Base-by-base conservation (phyloP, 2,113 vertebrate species). In the Sisor rabdophorus region DNA sequence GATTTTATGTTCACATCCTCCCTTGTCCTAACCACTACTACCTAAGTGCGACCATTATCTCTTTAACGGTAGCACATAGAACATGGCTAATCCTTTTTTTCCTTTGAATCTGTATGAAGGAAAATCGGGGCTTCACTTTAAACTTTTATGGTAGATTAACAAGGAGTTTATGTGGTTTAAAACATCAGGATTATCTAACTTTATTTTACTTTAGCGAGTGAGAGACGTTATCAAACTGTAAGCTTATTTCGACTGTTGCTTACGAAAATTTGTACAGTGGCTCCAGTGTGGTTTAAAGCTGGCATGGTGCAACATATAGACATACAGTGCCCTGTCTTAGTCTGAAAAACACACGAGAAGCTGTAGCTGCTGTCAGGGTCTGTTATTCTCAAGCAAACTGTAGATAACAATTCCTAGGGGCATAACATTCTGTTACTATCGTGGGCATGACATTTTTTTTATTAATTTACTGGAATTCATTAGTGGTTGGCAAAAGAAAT, bases 1-100 rank as follows among this genome's bases (percentile, higher is more conserved):
- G 81, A 79, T 77, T 82, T 79, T 76, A 59, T 68, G 73, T 58
- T 76, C 71, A 58, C 26, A 76, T 75, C 48, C 70, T 59, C 53
- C 73, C 61, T 76, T 26, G 54, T 22, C 76, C 63, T 11, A 2
- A 68, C 30, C 61, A 69, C 47, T 68, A 67, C 68, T 55, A 74
- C 54, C 56, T 72, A 56, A 82, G 20, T 59, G 17, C 59, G 53
- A 47, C 72, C 73, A 79, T 54, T 48, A 76, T 68, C 73, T 76
- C 44, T 54, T 17, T 79, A 61, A 61, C 48, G 28, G 30, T 30
- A 50, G 28, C 5, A 11, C 20, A 58, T 40, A 68, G 47, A 30
- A 56, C 47, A 30, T 28, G 52, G 47, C 63, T 50, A 55, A 77
- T 72, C 32, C 50, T 65, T 65, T 71, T n/a, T 32, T 69, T 47